These are phyloP conservation scores for Galemys pyrenaicus DNA, from an alignment of 2,113 vertebrate species.

Conservation along the genomic window DNA sequence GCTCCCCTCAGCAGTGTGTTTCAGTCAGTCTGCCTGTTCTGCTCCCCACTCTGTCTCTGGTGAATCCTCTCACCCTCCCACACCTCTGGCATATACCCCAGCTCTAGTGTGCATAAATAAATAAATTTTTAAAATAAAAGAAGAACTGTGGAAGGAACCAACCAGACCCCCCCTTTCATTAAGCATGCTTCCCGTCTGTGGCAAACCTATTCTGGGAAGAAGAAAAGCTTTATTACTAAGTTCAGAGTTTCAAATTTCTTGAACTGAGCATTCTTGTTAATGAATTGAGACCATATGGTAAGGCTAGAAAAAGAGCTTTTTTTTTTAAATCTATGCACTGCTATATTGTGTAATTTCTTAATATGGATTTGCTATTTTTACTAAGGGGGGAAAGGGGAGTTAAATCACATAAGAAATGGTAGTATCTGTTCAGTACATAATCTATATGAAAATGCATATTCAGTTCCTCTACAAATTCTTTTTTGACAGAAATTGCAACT, in stretches of 20 bases:
- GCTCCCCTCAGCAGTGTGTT: too few species aligned
- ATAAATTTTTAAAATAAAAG: too few species aligned
- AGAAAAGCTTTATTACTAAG: background rate
- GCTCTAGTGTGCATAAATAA: too few species aligned
- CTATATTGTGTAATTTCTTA: background rate
- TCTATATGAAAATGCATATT: background rate
- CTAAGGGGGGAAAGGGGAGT: background rate
- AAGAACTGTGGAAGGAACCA: too few species aligned
- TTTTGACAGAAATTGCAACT: background rate
- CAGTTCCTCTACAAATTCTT: background rate
- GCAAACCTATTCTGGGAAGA: background rate
- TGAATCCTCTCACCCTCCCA: too few species aligned
- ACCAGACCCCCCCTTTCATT: background rate
- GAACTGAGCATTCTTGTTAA: background rate
- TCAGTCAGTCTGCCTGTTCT: too few species aligned
- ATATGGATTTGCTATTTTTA: background rate
- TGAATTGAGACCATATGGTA: background rate
- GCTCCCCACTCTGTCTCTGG: too few species aligned
- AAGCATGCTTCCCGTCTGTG: background rate
- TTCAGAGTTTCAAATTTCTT: background rate
- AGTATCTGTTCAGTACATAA: background rate
- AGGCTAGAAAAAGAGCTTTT: background rate
- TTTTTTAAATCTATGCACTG: background rate
- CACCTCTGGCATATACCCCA: too few species aligned
- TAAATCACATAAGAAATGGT: background rate